A percentile compares a stretch with the other conserved stretches of the same genome.
These are phyloP conservation scores for Coracopsis vasa DNA, from an alignment of 2,113 vertebrate genomes.

Conservation along the genomic window DNA sequence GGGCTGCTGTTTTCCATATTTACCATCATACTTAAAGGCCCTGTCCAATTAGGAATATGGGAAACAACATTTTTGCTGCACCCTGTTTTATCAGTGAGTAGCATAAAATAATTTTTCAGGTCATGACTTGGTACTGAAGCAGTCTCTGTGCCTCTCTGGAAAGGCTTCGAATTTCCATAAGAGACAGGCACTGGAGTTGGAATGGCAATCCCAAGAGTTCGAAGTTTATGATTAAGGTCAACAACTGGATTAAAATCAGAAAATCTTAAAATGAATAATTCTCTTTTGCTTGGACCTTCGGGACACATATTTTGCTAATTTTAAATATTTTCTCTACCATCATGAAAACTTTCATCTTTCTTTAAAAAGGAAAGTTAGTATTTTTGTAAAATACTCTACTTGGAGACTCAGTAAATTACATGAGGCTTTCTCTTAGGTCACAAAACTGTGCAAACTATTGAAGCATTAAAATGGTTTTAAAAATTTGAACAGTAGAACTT, in stretches of 20 bases:
- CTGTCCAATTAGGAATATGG: not conserved
- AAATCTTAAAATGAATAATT: not conserved
- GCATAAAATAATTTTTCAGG: not conserved
- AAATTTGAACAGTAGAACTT: not conserved
- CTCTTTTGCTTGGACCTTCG: not conserved
- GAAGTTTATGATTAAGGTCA: not conserved
- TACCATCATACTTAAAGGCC: not conserved
- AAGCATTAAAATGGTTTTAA: not conserved
- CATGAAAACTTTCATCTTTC: not conserved
- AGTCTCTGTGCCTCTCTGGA: not conserved
- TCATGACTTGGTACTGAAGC: not conserved
- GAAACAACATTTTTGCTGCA: not conserved
- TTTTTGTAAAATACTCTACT: not conserved
- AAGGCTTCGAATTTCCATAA: not conserved
- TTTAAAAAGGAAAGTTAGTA: not conserved
- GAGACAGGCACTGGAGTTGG: not conserved
- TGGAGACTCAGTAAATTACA: not conserved
- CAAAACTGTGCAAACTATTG: not conserved
- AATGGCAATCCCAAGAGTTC: not conserved
- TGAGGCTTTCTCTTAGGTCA: not conserved
- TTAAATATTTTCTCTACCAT: not conserved
- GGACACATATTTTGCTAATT: not conserved
- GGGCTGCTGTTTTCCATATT: not conserved
- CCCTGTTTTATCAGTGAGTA: not conserved
- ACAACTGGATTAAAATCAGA: not conserved